Evolutionary conservation across 1,140 invertebrate genomes (phyloP), one percentile per base, ranked within the genome.

Genomic region (Dermatophagoides farinae): DNA sequence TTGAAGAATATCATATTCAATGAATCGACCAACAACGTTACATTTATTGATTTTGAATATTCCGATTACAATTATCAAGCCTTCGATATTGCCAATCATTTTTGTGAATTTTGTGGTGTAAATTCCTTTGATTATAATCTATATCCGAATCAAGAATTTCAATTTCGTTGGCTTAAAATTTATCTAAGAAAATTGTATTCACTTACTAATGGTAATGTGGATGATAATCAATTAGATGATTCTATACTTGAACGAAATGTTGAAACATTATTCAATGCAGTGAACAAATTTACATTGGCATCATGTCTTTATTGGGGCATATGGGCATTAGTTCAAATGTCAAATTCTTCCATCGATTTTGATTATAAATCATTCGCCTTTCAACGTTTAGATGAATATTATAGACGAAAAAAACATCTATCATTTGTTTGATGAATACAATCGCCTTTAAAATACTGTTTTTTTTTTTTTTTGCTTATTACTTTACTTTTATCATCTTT

Each of bases 11-110:
- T 98, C 60, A 81, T 98, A 57, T 84, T 84, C 68, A 80, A 87
- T 67, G 38, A 52, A 14, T 16, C 22, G 16, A 44, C 41, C 66
- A 67, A 68, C 61, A 55, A 63, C 23, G 81, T 97, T 5, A 82
- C 81, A 22, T 97, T 98, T 71, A 98, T 98, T 67, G 95, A 98
- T 74, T 97, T 88, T 73, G 95, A 98, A 72, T 98, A 98, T 75
- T 85, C 86, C 9, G 83, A 79, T 61, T 82, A 82, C 67, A 98
- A 97, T 74, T 93, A 88, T 75, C 87, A 92, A 73, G 84, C 88
- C 1, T 97, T 80, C 73, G 95, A 98, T 74, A 92, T 98, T 71
- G 93, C 83, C 16, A 96, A 97, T 77, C 92, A 98, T 77, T 97
- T 97, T 77, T 82, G 84, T 68, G 93, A 98, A 79, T 97, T 89